Evolutionary conservation across 1,140 invertebrate genomes (phyloP).

Genomic region (Lordiphosa stackelbergi): DNA sequence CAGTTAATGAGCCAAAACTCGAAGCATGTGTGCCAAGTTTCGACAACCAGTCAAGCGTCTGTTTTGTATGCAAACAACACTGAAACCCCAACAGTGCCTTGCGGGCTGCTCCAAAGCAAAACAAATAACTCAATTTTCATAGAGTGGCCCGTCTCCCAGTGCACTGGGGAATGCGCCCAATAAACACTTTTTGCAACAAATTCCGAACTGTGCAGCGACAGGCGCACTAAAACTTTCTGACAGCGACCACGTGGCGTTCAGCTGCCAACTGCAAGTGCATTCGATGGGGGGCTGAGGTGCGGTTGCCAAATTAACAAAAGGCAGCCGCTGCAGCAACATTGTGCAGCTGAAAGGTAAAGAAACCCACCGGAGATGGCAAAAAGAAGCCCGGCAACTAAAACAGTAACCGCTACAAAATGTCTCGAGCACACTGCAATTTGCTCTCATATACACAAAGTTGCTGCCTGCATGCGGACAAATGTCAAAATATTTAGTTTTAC

Average conservation of each 20-base stretch:
- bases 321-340: slow-evolving; percentile 49
- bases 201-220: slow-evolving; percentile 49
- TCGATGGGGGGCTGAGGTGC: slow-evolving; percentile 16
- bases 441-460: slow-evolving; percentile 40
- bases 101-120: slow-evolving; percentile 21
- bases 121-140: slow-evolving; percentile 70
- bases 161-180: slow-evolving; percentile 53
- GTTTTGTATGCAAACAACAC: slow-evolving; percentile 33
- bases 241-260: slow-evolving; percentile 66
- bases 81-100: slow-evolving; percentile 5
- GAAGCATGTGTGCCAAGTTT: slow-evolving; percentile 65
- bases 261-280: slow-evolving; percentile 63
- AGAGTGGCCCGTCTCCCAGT: slow-evolving; percentile 36
- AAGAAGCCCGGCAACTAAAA: slow-evolving; percentile 35
- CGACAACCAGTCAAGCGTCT: slow-evolving; percentile 43
- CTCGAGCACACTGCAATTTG: slow-evolving; percentile 73
- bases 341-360: slow-evolving; percentile 37
- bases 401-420: slow-evolving; percentile 63
- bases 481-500: slow-evolving; percentile 73
- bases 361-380: slow-evolving; percentile 27
- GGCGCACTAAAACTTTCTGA: slow-evolving; percentile 64
- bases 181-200: slow-evolving; percentile 73
- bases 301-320: slow-evolving; percentile 68
- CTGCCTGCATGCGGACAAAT: slow-evolving; percentile 56
- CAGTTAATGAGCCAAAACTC: slow-evolving; percentile 67